These are phyloP conservation scores for Seira sanloemensis DNA, from an alignment of 2,888 invertebrate species.

Conservation along the genomic window DNA sequence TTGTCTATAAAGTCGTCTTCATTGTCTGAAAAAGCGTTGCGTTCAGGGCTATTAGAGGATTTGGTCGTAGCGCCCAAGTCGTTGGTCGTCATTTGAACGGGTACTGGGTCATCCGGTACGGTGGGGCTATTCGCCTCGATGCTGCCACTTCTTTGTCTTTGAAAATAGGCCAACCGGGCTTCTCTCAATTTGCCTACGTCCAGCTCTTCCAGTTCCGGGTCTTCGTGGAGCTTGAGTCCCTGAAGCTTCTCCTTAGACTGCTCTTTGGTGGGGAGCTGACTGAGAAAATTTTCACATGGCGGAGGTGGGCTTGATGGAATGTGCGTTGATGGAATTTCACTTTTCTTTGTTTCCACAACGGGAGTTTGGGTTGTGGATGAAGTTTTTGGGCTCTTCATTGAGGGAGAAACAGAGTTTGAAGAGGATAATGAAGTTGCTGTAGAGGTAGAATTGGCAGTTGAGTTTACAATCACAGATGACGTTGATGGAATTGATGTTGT, in stretches of 20 bases:
- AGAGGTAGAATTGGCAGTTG: neutral
- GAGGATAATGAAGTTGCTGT: neutral
- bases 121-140: neutral
- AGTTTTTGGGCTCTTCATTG: neutral
- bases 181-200: constrained; percentile 75
- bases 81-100: neutral
- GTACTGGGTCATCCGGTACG: constrained; percentile 16
- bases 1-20: constrained; percentile 70
- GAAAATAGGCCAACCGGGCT: constrained; percentile 76
- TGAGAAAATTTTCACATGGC: constrained; percentile 71
- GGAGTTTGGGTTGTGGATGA: neutral
- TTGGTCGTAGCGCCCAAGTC: constrained; percentile 17
- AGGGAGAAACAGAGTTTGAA: neutral
- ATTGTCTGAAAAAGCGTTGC: constrained; percentile 62
- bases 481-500: neutral
- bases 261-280: constrained; percentile 70
- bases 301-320: constrained; percentile 37
- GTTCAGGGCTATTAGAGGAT: neutral
- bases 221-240: constrained; percentile 62
- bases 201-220: constrained; percentile 67
- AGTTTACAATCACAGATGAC: neutral
- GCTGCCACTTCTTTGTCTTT: constrained; percentile 38
- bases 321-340: constrained; percentile 1
- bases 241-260: constrained; percentile 66
- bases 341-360: neutral